A percentile compares a stretch with the other conserved stretches of the same genome.
Evolutionary conservation across 2,113 vertebrate genomes (phyloP).

Genomic region (Antigone vipio): DNA sequence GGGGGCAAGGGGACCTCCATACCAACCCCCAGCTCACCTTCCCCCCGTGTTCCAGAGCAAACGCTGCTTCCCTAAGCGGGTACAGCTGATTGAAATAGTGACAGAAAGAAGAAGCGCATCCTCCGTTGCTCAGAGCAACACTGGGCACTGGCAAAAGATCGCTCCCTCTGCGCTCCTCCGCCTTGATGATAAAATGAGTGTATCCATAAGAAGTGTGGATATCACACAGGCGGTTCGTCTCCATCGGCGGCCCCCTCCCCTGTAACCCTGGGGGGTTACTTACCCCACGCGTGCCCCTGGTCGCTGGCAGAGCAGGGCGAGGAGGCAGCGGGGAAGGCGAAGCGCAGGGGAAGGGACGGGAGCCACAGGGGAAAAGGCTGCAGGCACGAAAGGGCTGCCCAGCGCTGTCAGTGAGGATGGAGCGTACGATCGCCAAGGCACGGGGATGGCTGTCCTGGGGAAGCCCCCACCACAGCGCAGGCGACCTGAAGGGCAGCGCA

Average conservation of each 20-base stretch:
- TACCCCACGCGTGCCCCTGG: rapidly evolving
- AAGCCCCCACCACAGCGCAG: no score
- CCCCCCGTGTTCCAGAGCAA: neutral
- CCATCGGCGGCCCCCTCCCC: neutral
- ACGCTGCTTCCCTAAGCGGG: neutral
- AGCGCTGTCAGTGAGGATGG: rapidly evolving
- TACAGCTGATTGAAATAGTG: neutral
- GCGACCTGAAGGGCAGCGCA: neutral
- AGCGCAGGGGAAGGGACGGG: neutral
- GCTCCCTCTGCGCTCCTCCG: neutral
- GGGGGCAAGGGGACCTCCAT: neutral
- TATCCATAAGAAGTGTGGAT: neutral
- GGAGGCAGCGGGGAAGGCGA: neutral
- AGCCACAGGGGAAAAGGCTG: neutral
- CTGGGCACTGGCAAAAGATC: no score
- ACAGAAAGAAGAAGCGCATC: neutral
- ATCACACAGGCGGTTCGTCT: rapidly evolving
- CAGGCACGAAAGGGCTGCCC: neutral
- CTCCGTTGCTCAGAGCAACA: neutral
- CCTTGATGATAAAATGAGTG: rapidly evolving
- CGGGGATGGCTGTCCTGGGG: neutral
- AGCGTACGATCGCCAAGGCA: neutral
- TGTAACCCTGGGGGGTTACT: neutral
- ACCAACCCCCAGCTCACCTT: neutral
- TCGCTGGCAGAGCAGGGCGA: rapidly evolving